phyloP scores from a whole-genome alignment of 2,113 vertebrate genomes.

The Neodon shergylaensis region DNA sequence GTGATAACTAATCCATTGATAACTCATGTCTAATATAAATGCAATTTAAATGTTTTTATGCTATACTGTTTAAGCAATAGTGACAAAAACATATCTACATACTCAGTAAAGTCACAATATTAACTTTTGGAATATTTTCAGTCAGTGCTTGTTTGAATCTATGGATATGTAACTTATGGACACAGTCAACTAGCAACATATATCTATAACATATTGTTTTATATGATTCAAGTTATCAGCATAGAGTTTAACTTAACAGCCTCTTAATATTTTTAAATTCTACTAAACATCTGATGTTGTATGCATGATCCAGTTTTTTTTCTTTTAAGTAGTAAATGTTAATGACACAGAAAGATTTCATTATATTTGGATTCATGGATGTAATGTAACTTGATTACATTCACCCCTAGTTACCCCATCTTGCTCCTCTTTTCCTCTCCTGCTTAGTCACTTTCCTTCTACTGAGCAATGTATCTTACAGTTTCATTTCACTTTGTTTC shows the following conservation, averaged over 20 bases:
- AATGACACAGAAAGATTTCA: background rate
- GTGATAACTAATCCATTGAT: background rate
- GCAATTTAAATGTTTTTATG: background rate
- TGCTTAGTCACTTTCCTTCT: background rate
- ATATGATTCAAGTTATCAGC: background rate
- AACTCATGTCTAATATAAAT: background rate
- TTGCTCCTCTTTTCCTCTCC: background rate
- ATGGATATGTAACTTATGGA: background rate
- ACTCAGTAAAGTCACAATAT: background rate
- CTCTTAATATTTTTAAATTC: background rate
- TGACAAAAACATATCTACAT: background rate
- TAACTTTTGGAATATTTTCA: background rate
- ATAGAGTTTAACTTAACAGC: background rate
- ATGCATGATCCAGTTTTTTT: background rate
- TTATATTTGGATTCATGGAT: background rate
- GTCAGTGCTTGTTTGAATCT: background rate
- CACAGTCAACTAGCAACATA: background rate
- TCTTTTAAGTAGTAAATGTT: background rate
- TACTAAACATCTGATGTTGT: background rate
- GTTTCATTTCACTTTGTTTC: background rate
- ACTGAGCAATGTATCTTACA: background rate
- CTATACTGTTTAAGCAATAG: background rate
- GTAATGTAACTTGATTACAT: background rate
- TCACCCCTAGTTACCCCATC: background rate
- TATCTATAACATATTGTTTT: background rate